These are phyloP conservation scores for Protomyctophum bolini DNA, from an alignment of 2,113 vertebrate species.

Conservation along the genomic window DNA sequence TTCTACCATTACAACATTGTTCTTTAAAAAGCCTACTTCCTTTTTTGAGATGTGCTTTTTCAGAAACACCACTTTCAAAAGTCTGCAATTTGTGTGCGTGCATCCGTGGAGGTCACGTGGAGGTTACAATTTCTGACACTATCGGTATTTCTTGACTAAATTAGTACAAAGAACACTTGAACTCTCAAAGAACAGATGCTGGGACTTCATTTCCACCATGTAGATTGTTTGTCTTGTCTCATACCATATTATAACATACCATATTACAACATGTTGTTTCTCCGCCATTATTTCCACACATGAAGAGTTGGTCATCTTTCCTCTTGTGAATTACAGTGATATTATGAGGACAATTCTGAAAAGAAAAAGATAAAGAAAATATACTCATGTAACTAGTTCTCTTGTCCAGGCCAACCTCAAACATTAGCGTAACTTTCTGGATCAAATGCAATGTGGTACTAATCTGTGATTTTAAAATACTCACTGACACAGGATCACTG, in stretches of 20 bases:
- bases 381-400: not conserved
- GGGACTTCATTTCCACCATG: too few relatives aligned
- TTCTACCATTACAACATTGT: too few relatives aligned
- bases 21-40: too few relatives aligned
- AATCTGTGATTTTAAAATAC: not conserved
- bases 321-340: conserved; percentile 52
- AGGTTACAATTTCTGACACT: too few relatives aligned
- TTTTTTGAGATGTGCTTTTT: too few relatives aligned
- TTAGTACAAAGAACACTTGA: too few relatives aligned
- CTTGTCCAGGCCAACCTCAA: not conserved
- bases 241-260: conserved; percentile 71
- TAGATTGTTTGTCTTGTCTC: not conserved
- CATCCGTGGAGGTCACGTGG: too few relatives aligned
- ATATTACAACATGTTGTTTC: conserved; percentile 43
- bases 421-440: not conserved
- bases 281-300: conserved; percentile 37
- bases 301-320: conserved; percentile 11
- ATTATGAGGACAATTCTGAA: conserved; percentile 37
- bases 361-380: not conserved
- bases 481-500: not conserved
- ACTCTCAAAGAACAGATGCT: too few relatives aligned
- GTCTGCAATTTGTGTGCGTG: too few relatives aligned
- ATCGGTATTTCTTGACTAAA: too few relatives aligned
- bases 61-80: too few relatives aligned
- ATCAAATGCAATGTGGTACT: not conserved